Evolutionary conservation across 1,140 invertebrate genomes (phyloP), one percentile per base, ranked within the genome.

Genomic region (Leptoteleia sp.): DNA sequence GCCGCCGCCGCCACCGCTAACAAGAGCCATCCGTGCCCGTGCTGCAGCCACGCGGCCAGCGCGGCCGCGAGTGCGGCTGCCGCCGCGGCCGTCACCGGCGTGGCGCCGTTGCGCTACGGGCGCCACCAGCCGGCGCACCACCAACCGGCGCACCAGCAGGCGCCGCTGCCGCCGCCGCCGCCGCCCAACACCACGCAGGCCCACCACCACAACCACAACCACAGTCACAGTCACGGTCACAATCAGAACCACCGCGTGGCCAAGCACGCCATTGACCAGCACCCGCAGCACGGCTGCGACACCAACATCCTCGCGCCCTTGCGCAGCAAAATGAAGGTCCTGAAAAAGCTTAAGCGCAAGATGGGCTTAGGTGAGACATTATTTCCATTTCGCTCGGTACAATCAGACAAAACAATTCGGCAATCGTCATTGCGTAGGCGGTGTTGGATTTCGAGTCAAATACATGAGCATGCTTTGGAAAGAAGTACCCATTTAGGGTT

Each of bases 321-420:
- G 16, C 82, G 88, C 22, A 89, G 83, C 87, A 91, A 91, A 79
- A 91, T 92, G 91, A 91, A 91, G 86, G 90, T 91, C 43, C 85
- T 91, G 1, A 91, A 91, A 83, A 92, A 91, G 64, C 86, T 92
- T 70, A 91, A 91, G 80, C 86, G 87, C 64, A 90, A 90, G 75
- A 91, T 92, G 84, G 91, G 91, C 17, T 57, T 91, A 87, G 90
- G 91, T 91, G 84, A 89, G 90, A 50, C 17, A 9, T 9, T 29
- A 35, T 35, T 11, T 35, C 12, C 4, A 1, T 1, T 9, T 4
- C 31, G n/a, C 12, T 22, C 19, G 19, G 2, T 5, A 22, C n/a
- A n/a, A n/a, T n/a, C n/a, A n/a, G n/a, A n/a, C n/a, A n/a, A n/a
- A n/a, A n/a, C n/a, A n/a, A n/a, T n/a, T n/a, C n/a, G n/a, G n/a